Conservation (phyloP, 2,797 vertebrate genomes). For the Pogoniulus pusillus region DNA sequence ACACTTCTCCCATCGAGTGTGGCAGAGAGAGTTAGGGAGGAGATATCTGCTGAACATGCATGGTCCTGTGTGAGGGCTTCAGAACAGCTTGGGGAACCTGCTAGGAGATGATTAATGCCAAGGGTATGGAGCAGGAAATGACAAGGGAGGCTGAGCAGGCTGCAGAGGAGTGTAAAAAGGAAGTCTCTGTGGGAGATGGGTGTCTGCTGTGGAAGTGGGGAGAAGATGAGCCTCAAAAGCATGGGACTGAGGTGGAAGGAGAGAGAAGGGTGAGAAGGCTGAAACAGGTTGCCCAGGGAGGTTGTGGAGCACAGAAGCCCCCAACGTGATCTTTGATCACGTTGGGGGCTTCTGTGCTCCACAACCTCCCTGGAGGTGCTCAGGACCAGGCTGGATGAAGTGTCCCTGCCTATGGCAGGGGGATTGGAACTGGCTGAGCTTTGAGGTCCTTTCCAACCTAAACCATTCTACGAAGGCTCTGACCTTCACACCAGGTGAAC, state of each 20-base stretch:
- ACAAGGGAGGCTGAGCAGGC: background rate
- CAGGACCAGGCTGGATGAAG: too few relatives aligned
- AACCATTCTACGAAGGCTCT: too few relatives aligned
- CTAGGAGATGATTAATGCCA: slow-evolving; percentile 13
- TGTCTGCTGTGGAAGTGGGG: background rate
- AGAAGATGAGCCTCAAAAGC: background rate
- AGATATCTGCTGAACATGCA: slow-evolving; percentile 30
- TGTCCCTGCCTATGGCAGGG: too few relatives aligned
- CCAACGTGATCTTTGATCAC: too few relatives aligned
- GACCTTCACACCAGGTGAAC: too few relatives aligned
- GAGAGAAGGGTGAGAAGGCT: background rate
- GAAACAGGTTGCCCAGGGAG: too few relatives aligned
- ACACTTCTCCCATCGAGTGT: slow-evolving; percentile 35
- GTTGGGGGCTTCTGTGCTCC: too few relatives aligned
- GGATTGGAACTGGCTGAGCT: too few relatives aligned
- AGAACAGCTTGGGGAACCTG: slow-evolving; percentile 32
- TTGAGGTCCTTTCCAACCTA: too few relatives aligned
- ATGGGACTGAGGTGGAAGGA: background rate
- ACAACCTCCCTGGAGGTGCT: too few relatives aligned
- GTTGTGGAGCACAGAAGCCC: too few relatives aligned
- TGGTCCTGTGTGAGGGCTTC: background rate
- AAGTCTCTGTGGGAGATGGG: background rate
- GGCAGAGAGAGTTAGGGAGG: background rate
- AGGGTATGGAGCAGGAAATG: background rate
- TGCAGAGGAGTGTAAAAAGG: background rate